Percentiles rank a stretch among this genome's conserved stretches.
Conservation (phyloP, 2,888 invertebrate species). For the Rhaphigaster nebulosa region DNA sequence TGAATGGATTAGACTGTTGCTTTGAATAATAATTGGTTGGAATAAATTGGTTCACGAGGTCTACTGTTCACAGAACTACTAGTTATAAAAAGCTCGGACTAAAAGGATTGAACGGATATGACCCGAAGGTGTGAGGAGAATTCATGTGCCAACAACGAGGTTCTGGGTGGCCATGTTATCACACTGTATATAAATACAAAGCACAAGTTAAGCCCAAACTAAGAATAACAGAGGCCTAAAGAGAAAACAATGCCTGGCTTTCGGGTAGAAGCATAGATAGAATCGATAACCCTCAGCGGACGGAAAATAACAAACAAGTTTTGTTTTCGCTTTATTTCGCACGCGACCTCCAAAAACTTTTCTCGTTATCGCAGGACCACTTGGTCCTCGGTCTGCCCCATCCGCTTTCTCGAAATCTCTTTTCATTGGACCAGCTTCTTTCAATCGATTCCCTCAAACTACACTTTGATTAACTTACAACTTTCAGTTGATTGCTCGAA, state of each 20-base stretch:
- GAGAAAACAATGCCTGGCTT: background rate
- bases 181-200: background rate
- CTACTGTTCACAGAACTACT: too few species aligned
- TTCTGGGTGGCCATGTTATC: background rate
- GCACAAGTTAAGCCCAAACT: background rate
- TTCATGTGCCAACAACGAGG: too few species aligned
- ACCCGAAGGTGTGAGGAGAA: background rate
- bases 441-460: conserved; percentile 19
- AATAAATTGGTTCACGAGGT: too few species aligned
- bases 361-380: conserved; percentile 5
- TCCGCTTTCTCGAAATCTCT: background rate
- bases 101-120: too few species aligned
- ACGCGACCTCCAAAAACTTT: conserved; percentile 19
- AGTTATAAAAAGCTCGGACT: too few species aligned
- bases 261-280: background rate
- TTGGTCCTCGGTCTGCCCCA: background rate
- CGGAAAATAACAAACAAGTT: conserved; percentile 33
- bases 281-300: background rate
- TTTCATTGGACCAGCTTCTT: background rate
- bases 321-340: conserved; percentile 17
- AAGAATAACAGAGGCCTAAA: conserved; percentile 2
- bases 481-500: conserved; percentile 12
- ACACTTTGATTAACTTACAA: conserved; percentile 27
- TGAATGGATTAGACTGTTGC: too few species aligned
- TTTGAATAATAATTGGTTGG: too few species aligned